Evolutionary conservation across 1,140 invertebrate species (phyloP).

Genomic region (Cyrtorhinus lividipennis): DNA sequence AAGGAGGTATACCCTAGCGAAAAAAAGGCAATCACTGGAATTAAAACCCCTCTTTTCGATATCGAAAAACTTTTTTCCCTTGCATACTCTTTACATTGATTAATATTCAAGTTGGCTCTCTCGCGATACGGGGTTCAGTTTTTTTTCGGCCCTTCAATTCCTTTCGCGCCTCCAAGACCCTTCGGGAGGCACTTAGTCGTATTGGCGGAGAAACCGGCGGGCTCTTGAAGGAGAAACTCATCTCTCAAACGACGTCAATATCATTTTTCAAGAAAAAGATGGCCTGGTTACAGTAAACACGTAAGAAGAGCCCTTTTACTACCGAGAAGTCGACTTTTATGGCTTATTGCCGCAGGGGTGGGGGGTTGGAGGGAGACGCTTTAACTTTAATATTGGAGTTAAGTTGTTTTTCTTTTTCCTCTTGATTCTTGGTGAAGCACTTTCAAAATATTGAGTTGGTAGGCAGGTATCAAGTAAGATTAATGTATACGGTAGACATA

Average conservation of each 20-base stretch:
- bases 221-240: not conserved
- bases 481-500: no score
- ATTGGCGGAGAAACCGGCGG: not conserved
- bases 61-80: slow-evolving; percentile 11
- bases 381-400: no score
- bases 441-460: no score
- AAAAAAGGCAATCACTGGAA: slow-evolving; percentile 1
- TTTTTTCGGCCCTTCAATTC: slow-evolving; percentile 15
- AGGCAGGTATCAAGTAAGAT: no score
- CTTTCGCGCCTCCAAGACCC: not conserved
- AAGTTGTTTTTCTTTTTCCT: no score
- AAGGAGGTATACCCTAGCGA: not conserved
- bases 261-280: not conserved
- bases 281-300: slow-evolving; percentile 7
- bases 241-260: slow-evolving; percentile 6
- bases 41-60: slow-evolving; percentile 1
- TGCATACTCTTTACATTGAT: slow-evolving; percentile 4
- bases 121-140: no score
- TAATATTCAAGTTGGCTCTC: slow-evolving; percentile 15
- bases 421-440: no score
- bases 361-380: not conserved
- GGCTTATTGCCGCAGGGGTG: not conserved
- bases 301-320: slow-evolving; percentile 6
- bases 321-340: slow-evolving; percentile 1
- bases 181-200: slow-evolving; percentile 10